Conservation (phyloP, 2,113 vertebrate genomes). For the Numida meleagris region DNA sequence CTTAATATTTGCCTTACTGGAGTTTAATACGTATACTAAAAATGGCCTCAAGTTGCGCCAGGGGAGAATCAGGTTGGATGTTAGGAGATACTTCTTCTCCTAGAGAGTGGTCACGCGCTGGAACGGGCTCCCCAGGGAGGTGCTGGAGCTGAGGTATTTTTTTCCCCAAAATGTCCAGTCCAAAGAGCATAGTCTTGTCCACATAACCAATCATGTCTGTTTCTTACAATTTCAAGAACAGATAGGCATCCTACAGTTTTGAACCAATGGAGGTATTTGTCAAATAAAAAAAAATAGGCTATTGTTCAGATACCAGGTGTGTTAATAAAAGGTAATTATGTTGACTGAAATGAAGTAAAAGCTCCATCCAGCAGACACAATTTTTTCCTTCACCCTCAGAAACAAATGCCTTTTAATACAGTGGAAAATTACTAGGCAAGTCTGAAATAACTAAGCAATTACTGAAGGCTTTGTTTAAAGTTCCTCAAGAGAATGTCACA, state of each 20-base stretch:
- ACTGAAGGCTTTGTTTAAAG: slow-evolving; percentile 73
- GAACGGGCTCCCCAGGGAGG: too few relatives aligned
- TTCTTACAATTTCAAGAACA: slow-evolving; percentile 18
- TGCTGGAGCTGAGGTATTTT: neutral
- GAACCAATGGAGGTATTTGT: slow-evolving; percentile 47
- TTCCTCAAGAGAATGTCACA: slow-evolving; percentile 65
- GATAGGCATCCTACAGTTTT: slow-evolving; percentile 3
- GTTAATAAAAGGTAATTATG: slow-evolving; percentile 73
- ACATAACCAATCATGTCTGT: neutral
- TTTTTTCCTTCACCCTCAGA: slow-evolving; percentile 50
- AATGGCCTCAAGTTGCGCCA: too few relatives aligned
- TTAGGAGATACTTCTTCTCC: too few relatives aligned
- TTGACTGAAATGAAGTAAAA: slow-evolving; percentile 74
- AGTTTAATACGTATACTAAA: neutral
- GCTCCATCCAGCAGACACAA: slow-evolving; percentile 41
- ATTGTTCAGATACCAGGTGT: slow-evolving; percentile 68
- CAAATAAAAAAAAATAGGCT: slow-evolving; percentile 15
- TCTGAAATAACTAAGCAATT: slow-evolving; percentile 76
- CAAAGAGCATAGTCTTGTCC: neutral
- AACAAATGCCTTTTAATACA: slow-evolving; percentile 70
- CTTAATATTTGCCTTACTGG: neutral
- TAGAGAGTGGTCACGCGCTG: too few relatives aligned
- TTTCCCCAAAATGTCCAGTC: neutral
- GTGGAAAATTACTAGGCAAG: slow-evolving; percentile 75
- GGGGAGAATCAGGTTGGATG: too few relatives aligned